Evolutionary conservation across 2,888 invertebrate genomes (phyloP).

Genomic region (Pachydiplax longipennis): DNA sequence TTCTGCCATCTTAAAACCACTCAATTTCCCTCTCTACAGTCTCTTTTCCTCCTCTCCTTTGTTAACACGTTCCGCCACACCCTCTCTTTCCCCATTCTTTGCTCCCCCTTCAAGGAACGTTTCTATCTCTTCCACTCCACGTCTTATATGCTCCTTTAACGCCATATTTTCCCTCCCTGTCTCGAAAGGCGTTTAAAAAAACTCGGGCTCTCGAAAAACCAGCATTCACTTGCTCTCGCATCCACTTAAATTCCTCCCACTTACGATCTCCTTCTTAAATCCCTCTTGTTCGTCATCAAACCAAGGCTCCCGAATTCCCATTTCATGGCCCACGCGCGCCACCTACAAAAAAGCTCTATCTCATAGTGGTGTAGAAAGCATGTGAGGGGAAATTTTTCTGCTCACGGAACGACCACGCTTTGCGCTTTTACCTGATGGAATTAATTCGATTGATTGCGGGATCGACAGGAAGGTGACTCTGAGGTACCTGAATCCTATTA

Average conservation of each 20-base stretch:
- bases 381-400: not conserved
- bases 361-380: not conserved
- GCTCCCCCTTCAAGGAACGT: not conserved
- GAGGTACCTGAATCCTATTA: not conserved
- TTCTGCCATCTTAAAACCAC: not conserved
- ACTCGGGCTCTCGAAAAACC: not conserved
- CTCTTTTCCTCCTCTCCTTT: not conserved
- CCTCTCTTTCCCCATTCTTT: not conserved
- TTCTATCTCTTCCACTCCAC: not conserved
- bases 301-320: not conserved
- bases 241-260: slow-evolving; percentile 13
- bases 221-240: not conserved
- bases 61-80: not conserved
- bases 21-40: not conserved
- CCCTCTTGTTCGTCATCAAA: not conserved
- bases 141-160: not conserved
- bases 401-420: not conserved
- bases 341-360: not conserved
- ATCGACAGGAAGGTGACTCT: not conserved
- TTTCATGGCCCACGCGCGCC: not conserved
- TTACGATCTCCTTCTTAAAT: not conserved
- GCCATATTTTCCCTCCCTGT: not conserved
- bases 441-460: no score
- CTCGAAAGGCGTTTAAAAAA: not conserved
- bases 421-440: not conserved